phyloP scores from a whole-genome alignment of 1,140 invertebrate genomes.

The Gryon sp. region DNA sequence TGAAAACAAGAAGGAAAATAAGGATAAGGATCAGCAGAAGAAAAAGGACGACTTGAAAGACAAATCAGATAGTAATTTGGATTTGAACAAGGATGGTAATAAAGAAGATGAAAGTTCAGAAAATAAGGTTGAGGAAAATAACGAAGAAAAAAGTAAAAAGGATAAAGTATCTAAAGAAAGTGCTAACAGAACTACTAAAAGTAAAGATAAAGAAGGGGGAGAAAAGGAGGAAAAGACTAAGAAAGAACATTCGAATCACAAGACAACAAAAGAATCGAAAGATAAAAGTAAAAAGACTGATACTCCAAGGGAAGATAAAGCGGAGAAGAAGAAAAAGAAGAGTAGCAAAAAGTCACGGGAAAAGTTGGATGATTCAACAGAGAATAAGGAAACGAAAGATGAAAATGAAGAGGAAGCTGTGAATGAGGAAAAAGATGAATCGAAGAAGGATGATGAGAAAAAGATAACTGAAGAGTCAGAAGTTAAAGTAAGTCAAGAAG shows the following conservation, averaged over 20 bases:
- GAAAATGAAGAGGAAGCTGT: neutral
- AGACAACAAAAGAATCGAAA: conserved; percentile 11
- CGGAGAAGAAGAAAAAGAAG: conserved; percentile 34
- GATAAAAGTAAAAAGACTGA: conserved; percentile 31
- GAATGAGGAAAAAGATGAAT: neutral
- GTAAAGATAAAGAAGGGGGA: neutral
- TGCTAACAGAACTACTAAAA: conserved; percentile 4
- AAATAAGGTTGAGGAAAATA: no score
- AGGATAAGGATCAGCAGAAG: conserved; percentile 60
- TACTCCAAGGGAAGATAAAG: conserved; percentile 10
- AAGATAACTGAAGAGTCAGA: conserved; percentile 29
- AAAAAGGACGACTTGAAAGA: conserved; percentile 49
- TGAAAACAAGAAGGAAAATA: neutral
- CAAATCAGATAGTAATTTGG: no score
- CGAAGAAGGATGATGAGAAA: neutral
- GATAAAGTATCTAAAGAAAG: neutral
- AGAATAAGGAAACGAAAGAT: conserved; percentile 10
- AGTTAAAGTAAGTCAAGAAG: conserved; percentile 23
- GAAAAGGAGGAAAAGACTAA: no score
- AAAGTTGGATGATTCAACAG: conserved; percentile 5
- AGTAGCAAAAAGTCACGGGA: conserved; percentile 5
- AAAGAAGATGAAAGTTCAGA: neutral
- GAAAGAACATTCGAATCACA: no score
- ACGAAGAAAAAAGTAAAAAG: neutral
- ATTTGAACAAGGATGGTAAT: no score